These are phyloP conservation scores for Sesamia inferens DNA, from an alignment of 2,888 invertebrate species.

Conservation along the genomic window DNA sequence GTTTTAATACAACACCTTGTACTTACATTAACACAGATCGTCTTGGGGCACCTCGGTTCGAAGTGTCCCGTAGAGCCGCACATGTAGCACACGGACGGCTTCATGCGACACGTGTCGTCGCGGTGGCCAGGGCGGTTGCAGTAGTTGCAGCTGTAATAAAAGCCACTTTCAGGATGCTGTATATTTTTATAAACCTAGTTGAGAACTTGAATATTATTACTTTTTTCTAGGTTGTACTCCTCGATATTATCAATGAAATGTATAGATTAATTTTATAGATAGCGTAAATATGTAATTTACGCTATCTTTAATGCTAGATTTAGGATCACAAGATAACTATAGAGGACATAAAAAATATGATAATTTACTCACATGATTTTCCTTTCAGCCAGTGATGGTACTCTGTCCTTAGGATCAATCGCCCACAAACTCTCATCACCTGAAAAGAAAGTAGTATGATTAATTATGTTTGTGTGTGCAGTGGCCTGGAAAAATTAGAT, in stretches of 20 bases:
- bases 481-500: background rate
- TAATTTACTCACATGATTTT: conserved; percentile 79
- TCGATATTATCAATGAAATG: background rate
- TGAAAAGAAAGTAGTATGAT: too few relatives aligned
- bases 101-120: conserved; percentile 89
- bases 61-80: conserved; percentile 92
- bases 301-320: too few relatives aligned
- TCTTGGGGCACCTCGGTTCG: conserved; percentile 92
- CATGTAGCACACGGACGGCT: conserved; percentile 91
- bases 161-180: background rate
- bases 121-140: conserved; percentile 89
- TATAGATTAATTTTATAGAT: background rate
- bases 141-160: conserved; percentile 87
- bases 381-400: conserved; percentile 76
- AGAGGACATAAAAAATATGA: background rate
- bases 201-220: background rate
- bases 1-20: background rate
- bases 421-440: conserved; percentile 90
- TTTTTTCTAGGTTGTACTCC: background rate
- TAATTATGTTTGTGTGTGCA: too few relatives aligned
- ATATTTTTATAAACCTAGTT: background rate
- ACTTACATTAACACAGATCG: conserved; percentile 92
- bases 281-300: too few relatives aligned
- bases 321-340: background rate
- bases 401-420: conserved; percentile 86